Conservation (phyloP, 2,888 invertebrate species). For the Zaprionus bogoriensis region DNA sequence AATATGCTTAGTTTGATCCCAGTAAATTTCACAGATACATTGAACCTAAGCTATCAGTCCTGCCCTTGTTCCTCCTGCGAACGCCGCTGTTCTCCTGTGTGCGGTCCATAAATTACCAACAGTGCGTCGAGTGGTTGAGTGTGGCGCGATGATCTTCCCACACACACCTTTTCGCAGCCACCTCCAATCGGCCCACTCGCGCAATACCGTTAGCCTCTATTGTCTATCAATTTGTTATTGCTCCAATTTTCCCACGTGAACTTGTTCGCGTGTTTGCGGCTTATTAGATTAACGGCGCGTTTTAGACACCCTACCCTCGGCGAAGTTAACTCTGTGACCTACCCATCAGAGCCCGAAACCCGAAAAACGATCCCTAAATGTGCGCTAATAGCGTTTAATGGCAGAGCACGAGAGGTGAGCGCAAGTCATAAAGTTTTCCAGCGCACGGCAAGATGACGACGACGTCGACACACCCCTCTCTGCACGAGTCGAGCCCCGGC, state of each 20-base stretch:
- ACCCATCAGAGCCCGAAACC: conserved; percentile 30
- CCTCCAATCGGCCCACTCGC: not conserved
- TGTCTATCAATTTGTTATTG: conserved; percentile 49
- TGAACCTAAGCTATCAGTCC: not conserved
- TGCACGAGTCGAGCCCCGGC: not conserved
- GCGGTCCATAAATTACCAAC: conserved; percentile 66
- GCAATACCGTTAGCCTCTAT: conserved; percentile 9
- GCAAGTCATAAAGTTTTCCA: conserved; percentile 71
- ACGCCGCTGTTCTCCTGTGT: too few species aligned
- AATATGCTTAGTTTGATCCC: not conserved
- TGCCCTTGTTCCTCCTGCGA: not conserved
- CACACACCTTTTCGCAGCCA: conserved; percentile 68
- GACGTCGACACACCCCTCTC: conserved; percentile 48
- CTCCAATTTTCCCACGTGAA: conserved; percentile 81
- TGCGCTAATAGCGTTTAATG: conserved; percentile 78
- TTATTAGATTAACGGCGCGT: conserved; percentile 75
- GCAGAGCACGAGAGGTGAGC: conserved; percentile 69
- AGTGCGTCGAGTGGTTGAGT: not conserved
- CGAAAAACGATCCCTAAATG: conserved; percentile 69
- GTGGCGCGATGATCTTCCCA: conserved; percentile 67
- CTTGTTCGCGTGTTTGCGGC: conserved; percentile 78
- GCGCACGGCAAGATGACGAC: conserved; percentile 19
- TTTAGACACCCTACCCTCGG: conserved; percentile 57
- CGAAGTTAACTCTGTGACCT: conserved; percentile 40
- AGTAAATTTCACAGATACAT: not conserved